Conservation (phyloP, 2,113 vertebrate species). For the Buteo buteo region DNA sequence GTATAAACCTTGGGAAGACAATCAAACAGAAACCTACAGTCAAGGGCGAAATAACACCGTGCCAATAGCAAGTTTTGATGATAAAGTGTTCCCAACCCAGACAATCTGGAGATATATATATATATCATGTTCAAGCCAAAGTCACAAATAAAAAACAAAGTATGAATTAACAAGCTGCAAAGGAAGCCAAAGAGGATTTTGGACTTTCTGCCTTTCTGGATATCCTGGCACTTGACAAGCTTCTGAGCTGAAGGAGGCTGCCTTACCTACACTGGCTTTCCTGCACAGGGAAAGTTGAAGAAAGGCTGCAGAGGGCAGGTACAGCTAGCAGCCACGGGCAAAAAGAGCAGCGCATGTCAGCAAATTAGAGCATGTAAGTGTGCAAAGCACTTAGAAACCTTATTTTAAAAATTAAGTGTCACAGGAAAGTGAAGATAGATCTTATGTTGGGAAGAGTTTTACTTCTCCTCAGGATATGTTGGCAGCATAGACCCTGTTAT, state of each 20-base stretch:
- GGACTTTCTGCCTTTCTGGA: background rate
- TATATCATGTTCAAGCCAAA: background rate
- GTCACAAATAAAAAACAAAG: background rate
- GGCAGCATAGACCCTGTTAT: background rate
- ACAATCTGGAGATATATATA: background rate
- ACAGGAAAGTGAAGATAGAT: background rate
- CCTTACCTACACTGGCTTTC: background rate
- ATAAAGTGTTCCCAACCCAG: background rate
- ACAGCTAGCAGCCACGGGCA: fast-evolving
- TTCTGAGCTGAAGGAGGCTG: background rate
- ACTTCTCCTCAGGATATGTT: background rate
- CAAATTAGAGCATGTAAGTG: background rate
- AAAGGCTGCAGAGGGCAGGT: background rate
- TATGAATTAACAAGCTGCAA: background rate
- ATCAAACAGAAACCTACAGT: background rate
- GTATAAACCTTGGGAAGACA: background rate
- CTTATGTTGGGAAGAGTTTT: background rate
- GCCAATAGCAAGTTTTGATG: background rate
- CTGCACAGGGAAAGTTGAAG: background rate
- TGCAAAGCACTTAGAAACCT: background rate
- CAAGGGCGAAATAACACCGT: background rate
- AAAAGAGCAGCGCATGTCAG: background rate
- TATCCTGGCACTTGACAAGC: background rate
- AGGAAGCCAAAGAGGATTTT: background rate
- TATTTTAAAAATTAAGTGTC: background rate